These are phyloP conservation scores for Trichogramma dendrolimi DNA, from an alignment of 2,888 invertebrate species.

Conservation along the genomic window DNA sequence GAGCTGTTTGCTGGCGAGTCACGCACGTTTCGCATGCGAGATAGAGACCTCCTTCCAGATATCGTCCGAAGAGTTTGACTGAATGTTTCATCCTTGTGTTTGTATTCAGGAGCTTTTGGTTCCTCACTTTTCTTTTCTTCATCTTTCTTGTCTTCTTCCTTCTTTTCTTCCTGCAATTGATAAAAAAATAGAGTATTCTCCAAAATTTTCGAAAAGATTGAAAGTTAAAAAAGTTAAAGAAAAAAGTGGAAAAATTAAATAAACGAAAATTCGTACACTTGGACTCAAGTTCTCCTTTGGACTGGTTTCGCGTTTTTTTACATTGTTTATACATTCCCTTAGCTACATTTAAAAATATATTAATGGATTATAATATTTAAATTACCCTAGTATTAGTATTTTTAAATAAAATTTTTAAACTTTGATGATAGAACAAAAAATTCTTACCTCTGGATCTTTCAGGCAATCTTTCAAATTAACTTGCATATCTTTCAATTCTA, in stretches of 20 bases:
- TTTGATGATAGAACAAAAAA: neutral
- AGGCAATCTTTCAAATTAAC: constrained; percentile 45
- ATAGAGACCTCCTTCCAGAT: constrained; percentile 44
- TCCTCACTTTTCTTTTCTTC: constrained; percentile 20
- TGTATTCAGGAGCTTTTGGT: constrained; percentile 20
- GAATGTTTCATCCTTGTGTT: constrained; percentile 41
- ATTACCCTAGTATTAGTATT: no score
- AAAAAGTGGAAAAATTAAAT: constrained; percentile 6
- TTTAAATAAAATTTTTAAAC: neutral
- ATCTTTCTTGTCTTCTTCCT: constrained; percentile 1
- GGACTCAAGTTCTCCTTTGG: neutral
- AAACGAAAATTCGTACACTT: constrained; percentile 10
- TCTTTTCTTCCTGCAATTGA: neutral
- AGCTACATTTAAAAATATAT: constrained; percentile 3
- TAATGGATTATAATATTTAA: neutral
- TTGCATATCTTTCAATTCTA: constrained; percentile 44
- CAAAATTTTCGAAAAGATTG: neutral
- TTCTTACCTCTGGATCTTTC: constrained; percentile 35
- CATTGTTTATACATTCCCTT: neutral
- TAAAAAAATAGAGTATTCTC: neutral
- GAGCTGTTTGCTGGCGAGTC: constrained; percentile 46
- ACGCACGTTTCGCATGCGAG: constrained; percentile 41
- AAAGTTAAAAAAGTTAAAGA: neutral
- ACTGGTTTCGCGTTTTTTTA: neutral
- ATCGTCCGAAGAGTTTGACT: constrained; percentile 46